Base-by-base conservation (phyloP, 92 coral and sea anemone species). In the Zoanthus solanderi region DNA sequence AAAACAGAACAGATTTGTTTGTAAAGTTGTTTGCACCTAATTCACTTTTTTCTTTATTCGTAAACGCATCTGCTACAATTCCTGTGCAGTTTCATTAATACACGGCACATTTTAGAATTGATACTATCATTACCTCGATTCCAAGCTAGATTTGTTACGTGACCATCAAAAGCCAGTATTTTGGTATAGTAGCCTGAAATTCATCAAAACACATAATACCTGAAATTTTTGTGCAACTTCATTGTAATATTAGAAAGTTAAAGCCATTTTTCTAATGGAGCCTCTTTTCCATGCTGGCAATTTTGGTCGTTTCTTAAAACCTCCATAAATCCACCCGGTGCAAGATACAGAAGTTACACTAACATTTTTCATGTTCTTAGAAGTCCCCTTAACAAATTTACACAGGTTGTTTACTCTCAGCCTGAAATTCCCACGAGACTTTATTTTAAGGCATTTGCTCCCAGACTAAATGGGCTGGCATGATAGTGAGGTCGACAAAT, bases 21-120 rank as follows among this genome's bases (percentile, higher is more conserved):
- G 72, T 16, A 66, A 66, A 66, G 72, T 66, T 29, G 0, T n/a
- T 66, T 66, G 72, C 37, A 66, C 37, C 72, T 8, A 3, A 66
- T 66, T 66, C 34, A 66, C 72, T 18, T 3, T 66, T 31, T 66
- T 6, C 72, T 66, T 66, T 66, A 66, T 66, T 16, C 34, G 72
- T 66, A 65, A 28, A 65, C 71, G 71, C 30, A 65, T 65, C 71
- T 28, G 30, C 71, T 65, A 6, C 71, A 65, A 65, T 6, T 65
- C 32, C 71, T 28, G 71, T 65, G 71, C 71, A 65, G 71, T 65
- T 66, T n/a, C 72, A 71, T 71, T 6, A 18, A 65, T 65, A 65
- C 34, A 71, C 5, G 47, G 46, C 18, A 47, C 48, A 71, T 71
- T 71, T 30, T 71, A 71, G 46, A 71, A 47, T 30, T 71, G 75